These are phyloP conservation scores for Ichneumoninae sp. DNA, from an alignment of 2,888 invertebrate species.

Conservation along the genomic window DNA sequence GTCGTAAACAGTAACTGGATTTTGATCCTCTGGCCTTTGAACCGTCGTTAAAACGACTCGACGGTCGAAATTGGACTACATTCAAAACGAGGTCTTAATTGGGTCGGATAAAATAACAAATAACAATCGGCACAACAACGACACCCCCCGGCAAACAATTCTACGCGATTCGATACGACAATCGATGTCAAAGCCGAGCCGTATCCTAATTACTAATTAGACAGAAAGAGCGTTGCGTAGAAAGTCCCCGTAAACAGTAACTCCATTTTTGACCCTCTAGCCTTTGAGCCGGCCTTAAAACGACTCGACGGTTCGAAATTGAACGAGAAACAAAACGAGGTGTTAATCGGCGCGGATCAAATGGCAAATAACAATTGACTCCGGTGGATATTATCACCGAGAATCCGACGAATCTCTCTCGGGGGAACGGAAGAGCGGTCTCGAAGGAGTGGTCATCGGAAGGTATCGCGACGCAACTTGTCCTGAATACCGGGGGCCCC, in stretches of 20 bases:
- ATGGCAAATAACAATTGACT: background rate
- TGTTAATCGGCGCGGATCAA: background rate
- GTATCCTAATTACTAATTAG: too few relatives aligned
- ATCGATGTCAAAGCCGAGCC: too few relatives aligned
- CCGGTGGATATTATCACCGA: background rate
- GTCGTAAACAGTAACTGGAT: background rate
- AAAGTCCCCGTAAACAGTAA: background rate
- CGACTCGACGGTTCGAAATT: background rate
- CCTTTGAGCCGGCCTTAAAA: background rate
- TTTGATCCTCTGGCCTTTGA: background rate
- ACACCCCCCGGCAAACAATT: too few relatives aligned
- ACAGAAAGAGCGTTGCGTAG: too few relatives aligned
- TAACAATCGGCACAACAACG: background rate
- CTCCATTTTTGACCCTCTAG: background rate
- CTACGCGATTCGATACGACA: too few relatives aligned
- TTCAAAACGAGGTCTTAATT: background rate
- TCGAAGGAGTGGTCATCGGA: conserved; percentile 38
- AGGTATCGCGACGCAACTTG: conserved; percentile 45
- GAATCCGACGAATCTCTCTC: conserved; percentile 1
- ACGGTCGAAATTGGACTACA: background rate
- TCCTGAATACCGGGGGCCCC: conserved; percentile 63
- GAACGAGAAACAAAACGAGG: background rate
- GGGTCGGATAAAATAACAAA: background rate
- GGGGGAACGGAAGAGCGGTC: conserved; percentile 21
- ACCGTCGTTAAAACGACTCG: background rate